These are phyloP conservation scores for Pachycephala philippinensis DNA, from an alignment of 2,113 vertebrate genomes.

Conservation along the genomic window DNA sequence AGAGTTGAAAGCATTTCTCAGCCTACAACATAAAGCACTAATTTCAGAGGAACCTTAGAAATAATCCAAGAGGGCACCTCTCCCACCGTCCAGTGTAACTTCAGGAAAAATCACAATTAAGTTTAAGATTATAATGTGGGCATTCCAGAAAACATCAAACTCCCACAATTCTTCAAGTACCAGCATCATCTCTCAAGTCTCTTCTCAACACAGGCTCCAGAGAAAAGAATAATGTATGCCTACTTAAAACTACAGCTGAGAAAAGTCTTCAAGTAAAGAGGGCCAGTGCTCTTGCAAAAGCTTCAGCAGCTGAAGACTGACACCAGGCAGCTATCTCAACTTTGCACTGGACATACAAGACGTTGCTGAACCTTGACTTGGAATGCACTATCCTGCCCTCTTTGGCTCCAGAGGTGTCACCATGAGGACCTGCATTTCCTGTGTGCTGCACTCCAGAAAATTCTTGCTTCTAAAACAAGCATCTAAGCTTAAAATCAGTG, in stretches of 20 bases:
- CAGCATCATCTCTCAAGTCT: neutral
- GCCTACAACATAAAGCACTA: neutral
- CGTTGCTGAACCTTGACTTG: neutral
- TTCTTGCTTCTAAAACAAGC: neutral
- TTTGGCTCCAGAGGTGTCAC: neutral
- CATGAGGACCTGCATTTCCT: neutral
- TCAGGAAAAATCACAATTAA: neutral
- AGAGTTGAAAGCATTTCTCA: neutral
- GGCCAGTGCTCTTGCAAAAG: neutral
- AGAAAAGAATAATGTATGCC: neutral
- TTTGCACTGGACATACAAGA: neutral
- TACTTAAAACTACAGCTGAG: neutral
- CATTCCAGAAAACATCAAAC: neutral
- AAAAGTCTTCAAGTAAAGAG: neutral
- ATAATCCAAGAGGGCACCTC: neutral
- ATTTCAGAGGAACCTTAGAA: neutral
- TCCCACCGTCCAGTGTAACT: neutral
- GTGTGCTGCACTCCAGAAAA: neutral
- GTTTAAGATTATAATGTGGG: neutral
- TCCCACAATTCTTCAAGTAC: neutral
- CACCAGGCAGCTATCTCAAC: neutral
- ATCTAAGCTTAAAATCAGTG: neutral
- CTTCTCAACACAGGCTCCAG: neutral
- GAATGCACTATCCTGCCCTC: accelerated
- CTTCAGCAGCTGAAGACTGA: neutral